Conservation (phyloP, 2,888 invertebrate species). For the Eupithecia subumbrata region DNA sequence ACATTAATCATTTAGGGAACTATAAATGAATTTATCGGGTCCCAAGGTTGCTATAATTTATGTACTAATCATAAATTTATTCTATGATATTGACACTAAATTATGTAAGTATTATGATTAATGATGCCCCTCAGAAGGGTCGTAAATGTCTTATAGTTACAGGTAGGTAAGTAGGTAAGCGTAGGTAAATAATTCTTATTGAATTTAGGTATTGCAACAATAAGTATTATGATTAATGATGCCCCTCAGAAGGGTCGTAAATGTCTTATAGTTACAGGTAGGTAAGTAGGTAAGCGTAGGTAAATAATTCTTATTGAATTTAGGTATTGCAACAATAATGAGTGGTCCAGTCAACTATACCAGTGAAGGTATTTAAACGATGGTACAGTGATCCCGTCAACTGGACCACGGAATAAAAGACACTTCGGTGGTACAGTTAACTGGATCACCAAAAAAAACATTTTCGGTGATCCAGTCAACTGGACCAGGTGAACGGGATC, state of each 20-base stretch:
- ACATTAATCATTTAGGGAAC: slow-evolving; percentile 68
- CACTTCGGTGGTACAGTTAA: no score
- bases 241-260: neutral
- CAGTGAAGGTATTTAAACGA: no score
- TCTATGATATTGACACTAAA: slow-evolving; percentile 13
- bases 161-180: neutral
- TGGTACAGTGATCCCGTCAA: no score
- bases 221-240: slow-evolving; percentile 9
- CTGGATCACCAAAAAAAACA: no score
- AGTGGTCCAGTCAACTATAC: no score
- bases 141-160: slow-evolving; percentile 1
- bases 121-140: neutral
- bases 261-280: neutral
- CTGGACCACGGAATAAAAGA: no score
- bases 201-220: neutral
- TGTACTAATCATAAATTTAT: slow-evolving; percentile 23
- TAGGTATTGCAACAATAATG: neutral
- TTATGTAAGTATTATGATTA: slow-evolving; percentile 11
- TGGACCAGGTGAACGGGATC: no score
- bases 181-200: neutral
- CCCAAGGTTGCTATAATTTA: slow-evolving; percentile 19
- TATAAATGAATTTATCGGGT: slow-evolving; percentile 23
- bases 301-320: neutral
- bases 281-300: neutral
- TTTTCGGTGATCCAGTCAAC: no score